Evolutionary conservation across 2,888 invertebrate genomes (phyloP).

Genomic region (Agrochola litura): DNA sequence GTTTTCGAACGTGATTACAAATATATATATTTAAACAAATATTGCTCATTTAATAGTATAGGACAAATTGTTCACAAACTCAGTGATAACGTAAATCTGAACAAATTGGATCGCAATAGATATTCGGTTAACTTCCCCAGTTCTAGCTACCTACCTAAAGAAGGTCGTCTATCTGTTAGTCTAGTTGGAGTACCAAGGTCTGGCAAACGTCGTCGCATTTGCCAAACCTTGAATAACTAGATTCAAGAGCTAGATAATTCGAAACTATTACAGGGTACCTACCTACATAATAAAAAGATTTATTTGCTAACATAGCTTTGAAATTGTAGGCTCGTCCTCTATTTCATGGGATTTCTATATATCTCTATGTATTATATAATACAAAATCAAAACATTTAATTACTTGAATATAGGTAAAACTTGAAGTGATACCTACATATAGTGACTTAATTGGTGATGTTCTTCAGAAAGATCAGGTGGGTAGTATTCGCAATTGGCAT

Average conservation of each 20-base stretch:
- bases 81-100: neutral
- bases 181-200: constrained; percentile 17
- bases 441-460: too few species aligned
- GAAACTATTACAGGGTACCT: neutral
- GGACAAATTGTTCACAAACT: too few species aligned
- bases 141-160: neutral
- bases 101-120: constrained; percentile 10
- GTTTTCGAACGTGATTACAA: too few species aligned
- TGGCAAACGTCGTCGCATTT: neutral
- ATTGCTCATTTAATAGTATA: too few species aligned
- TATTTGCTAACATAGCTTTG: neutral
- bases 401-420: too few species aligned
- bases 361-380: too few species aligned
- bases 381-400: too few species aligned
- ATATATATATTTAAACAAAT: too few species aligned
- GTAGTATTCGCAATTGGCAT: too few species aligned
- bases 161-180: neutral
- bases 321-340: neutral
- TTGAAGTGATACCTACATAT: too few species aligned
- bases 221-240: constrained; percentile 24
- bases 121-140: constrained; percentile 11
- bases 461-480: too few species aligned
- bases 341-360: neutral
- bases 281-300: neutral
- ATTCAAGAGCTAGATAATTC: constrained; percentile 8